A percentile compares a stretch with the other conserved stretches of the same genome.
These are phyloP conservation scores for Taenioides sp. DNA, from an alignment of 2,797 vertebrate species.

Conservation along the genomic window DNA sequence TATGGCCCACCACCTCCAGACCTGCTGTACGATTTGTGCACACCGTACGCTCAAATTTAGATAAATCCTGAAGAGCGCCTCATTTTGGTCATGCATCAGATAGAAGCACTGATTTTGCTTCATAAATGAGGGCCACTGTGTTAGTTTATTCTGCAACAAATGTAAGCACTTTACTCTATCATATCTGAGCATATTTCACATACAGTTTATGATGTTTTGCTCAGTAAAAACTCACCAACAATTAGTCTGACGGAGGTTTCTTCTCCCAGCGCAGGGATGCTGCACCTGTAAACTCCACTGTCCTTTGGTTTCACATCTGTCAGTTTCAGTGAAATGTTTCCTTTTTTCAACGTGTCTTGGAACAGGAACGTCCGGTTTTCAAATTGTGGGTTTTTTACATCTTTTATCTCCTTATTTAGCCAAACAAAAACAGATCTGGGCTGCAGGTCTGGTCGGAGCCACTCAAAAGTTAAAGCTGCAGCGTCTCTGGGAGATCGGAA, in stretches of 20 bases:
- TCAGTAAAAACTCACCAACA: background rate
- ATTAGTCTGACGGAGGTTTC: background rate
- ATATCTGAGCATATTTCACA: too few relatives aligned
- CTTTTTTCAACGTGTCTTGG: background rate
- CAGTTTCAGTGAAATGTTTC: constrained; percentile 1
- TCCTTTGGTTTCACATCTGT: background rate
- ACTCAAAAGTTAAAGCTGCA: background rate
- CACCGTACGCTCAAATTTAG: too few relatives aligned
- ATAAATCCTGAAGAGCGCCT: too few relatives aligned
- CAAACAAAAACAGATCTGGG: background rate
- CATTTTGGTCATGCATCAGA: too few relatives aligned
- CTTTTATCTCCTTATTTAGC: background rate
- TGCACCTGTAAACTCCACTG: constrained; percentile 1
- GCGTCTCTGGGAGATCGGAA: background rate
- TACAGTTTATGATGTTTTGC: background rate
- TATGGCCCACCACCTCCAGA: too few relatives aligned
- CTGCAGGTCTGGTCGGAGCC: background rate
- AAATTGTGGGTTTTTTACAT: background rate
- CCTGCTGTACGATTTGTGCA: too few relatives aligned
- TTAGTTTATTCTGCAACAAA: too few relatives aligned
- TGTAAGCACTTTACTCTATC: too few relatives aligned
- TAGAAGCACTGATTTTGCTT: too few relatives aligned
- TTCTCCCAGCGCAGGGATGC: background rate
- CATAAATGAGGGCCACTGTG: too few relatives aligned
- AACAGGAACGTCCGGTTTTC: background rate